Base-by-base conservation (phyloP, 1,140 invertebrate genomes). In the Armadillidium nasatum region DNA sequence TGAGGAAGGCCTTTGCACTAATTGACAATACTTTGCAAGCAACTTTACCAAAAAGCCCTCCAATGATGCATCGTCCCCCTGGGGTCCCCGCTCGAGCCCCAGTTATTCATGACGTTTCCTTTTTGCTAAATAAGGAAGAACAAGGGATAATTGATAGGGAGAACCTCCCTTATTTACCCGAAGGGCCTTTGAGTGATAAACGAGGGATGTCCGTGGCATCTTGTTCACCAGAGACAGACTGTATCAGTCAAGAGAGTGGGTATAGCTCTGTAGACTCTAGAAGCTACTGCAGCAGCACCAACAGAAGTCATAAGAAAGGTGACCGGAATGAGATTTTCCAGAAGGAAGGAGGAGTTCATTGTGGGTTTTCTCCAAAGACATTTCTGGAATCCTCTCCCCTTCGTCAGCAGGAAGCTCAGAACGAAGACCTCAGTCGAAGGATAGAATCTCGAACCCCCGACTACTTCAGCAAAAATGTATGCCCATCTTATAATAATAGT, bases 51-150 rank as follows among this genome's bases (percentile, higher is more conserved):
- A 75, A 72, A 33, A 60, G 46, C 23, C 73, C 77, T n/a, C 69
- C 60, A 11, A 54, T 66, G 54, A 70, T 9, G 15, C 21, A 44
- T 44, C 70, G 54, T 33, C 74, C 72, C n/a, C 79, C 79, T 9
- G 79, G 79, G 15, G 79, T 80, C 19, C 79, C 79, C 11, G 72
- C 76, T 67, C 76, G 79, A 33, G 79, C 79, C 15, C 79, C 79
- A 10, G 75, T 80, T 43, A 78, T 80, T 21, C 72, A 80, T n/a
- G 79, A 80, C 50, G 79, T 80, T 15, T 74, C 72, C 7, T 66
- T 60, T 66, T 1, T 74, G 1, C 45, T 74, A 10, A 74, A 74
- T 15, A 54, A 60, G n/a, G 72, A 74, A 7, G 9, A 50, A 11
- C 44, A 75, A 60, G 22, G 50, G 54, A n/a, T n/a, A n/a, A n/a